Evolutionary conservation across 2,797 vertebrate species (phyloP).

Genomic region (Pangasius larnaudii): DNA sequence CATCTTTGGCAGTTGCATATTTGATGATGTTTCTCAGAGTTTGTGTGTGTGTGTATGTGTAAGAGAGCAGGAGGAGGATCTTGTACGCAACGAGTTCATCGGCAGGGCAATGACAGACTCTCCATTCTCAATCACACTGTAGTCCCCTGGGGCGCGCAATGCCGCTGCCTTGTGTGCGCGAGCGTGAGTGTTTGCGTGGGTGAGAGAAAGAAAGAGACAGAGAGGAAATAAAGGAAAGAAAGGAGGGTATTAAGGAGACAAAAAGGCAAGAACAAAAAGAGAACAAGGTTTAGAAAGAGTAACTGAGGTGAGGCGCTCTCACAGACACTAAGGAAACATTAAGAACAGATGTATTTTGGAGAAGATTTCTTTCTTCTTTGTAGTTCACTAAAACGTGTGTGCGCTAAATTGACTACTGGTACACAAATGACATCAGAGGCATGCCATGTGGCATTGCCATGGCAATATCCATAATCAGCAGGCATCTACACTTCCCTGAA

Average conservation of each 20-base stretch:
- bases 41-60: slow-evolving; percentile 23
- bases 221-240: slow-evolving; percentile 40
- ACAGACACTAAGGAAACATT: slow-evolving; percentile 17
- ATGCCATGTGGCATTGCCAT: slow-evolving; percentile 76
- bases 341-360: slow-evolving; percentile 21
- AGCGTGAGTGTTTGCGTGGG: slow-evolving; percentile 32
- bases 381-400: slow-evolving; percentile 26
- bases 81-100: slow-evolving; percentile 70
- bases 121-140: slow-evolving; percentile 72
- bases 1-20: slow-evolving; percentile 30
- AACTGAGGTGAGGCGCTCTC: slow-evolving; percentile 5
- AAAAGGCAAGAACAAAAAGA: slow-evolving; percentile 36
- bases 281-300: slow-evolving; percentile 29
- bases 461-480: slow-evolving; percentile 69
- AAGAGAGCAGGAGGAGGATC: slow-evolving; percentile 51
- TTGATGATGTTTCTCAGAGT: slow-evolving; percentile 44
- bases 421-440: slow-evolving; percentile 75
- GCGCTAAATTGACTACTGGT: slow-evolving; percentile 44
- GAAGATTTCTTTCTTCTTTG: slow-evolving; percentile 11
- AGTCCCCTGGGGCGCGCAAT: slow-evolving; percentile 53
- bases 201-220: slow-evolving; percentile 26
- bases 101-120: slow-evolving; percentile 74
- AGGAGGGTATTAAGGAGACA: slow-evolving; percentile 29
- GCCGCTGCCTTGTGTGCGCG: slow-evolving; percentile 40
- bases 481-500: slow-evolving; percentile 49